Conservation (phyloP, 64 coral and sea anemone species). For the Catalaphyllia jardinei region DNA sequence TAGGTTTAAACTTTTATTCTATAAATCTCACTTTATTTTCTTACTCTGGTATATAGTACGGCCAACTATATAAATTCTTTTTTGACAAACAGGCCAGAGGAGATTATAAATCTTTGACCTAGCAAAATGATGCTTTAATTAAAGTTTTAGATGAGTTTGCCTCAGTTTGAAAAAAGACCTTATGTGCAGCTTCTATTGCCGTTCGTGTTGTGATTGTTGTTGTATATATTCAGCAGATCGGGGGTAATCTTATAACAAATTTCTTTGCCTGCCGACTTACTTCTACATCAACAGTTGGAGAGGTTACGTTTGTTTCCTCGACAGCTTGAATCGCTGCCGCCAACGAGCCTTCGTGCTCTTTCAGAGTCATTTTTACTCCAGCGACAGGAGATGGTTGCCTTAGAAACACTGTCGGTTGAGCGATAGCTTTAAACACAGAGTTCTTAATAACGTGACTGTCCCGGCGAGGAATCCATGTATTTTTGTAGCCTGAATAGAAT, state of each 20-base stretch:
- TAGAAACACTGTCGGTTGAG: constrained; percentile 11
- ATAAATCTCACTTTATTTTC: too few species aligned
- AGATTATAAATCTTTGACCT: too few species aligned
- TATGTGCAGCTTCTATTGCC: too few species aligned
- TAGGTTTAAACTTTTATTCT: too few species aligned
- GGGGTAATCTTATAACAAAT: constrained; percentile 28
- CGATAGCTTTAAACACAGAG: constrained; percentile 19
- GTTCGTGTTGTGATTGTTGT: too few species aligned
- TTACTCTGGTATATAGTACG: too few species aligned
- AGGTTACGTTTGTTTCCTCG: not conserved
- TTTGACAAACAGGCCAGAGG: too few species aligned
- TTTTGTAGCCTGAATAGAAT: not conserved
- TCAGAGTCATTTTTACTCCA: constrained; percentile 28
- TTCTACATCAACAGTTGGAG: not conserved
- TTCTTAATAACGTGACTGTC: not conserved
- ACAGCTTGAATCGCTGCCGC: constrained; percentile 14
- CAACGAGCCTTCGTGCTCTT: not conserved
- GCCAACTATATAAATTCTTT: too few species aligned
- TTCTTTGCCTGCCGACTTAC: not conserved
- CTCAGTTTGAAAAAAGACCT: too few species aligned
- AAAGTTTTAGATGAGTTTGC: too few species aligned
- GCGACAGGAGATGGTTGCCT: constrained; percentile 14
- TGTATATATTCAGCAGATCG: not conserved
- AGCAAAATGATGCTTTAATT: too few species aligned
- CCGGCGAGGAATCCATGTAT: not conserved